Conservation (phyloP, 92 coral and sea anemone genomes). For the Ricordea florida region DNA sequence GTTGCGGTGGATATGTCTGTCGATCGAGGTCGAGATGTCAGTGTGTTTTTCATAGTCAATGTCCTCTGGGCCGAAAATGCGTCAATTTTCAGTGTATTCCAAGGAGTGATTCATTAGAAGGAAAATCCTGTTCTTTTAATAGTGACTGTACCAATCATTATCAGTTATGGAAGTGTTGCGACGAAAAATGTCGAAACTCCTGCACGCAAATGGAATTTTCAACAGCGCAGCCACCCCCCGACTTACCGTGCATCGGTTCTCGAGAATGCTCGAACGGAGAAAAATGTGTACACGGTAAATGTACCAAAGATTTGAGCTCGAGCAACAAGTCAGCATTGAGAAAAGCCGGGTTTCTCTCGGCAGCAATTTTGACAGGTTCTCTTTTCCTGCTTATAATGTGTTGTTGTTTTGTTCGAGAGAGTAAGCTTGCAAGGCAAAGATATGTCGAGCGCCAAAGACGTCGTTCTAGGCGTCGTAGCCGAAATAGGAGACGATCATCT, state of each 20-base stretch:
- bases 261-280: slow-evolving; percentile 20
- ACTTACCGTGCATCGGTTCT: background rate
- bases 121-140: background rate
- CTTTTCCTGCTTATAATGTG: slow-evolving; percentile 64
- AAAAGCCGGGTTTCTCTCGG: slow-evolving; percentile 74
- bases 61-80: slow-evolving; percentile 5
- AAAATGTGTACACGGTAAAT: slow-evolving; percentile 42
- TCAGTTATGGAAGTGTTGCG: slow-evolving; percentile 5
- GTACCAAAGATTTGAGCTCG: background rate
- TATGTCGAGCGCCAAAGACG: slow-evolving; percentile 25
- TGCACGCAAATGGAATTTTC: background rate
- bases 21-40: background rate
- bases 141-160: background rate
- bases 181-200: background rate
- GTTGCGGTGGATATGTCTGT: too few relatives aligned
- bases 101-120: background rate
- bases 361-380: slow-evolving; percentile 71
- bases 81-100: background rate
- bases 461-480: slow-evolving; percentile 9
- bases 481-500: slow-evolving; percentile 13
- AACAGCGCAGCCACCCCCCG: background rate
- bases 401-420: slow-evolving; percentile 64
- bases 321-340: background rate
- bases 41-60: slow-evolving; percentile 14
- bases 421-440: slow-evolving; percentile 46